phyloP scores from a whole-genome alignment of 1,140 invertebrate species.

The Pseudomyrmex pallidus region DNA sequence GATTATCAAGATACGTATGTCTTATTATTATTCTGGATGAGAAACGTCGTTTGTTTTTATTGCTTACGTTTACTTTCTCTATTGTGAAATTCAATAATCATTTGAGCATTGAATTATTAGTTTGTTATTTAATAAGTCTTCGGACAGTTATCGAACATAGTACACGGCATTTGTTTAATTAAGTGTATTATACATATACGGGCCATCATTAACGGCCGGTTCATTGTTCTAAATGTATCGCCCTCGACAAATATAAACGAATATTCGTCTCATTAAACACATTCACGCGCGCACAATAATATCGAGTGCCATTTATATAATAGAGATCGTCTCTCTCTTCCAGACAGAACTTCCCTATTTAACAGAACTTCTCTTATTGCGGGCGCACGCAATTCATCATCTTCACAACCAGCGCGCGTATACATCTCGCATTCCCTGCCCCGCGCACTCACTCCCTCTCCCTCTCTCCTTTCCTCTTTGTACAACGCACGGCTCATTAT shows the following conservation, averaged over 20 bases:
- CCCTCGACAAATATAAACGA: not conserved
- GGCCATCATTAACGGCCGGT: not conserved
- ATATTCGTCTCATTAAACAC: not conserved
- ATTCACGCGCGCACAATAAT: not conserved
- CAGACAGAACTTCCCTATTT: not conserved
- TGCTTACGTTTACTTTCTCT: too few species aligned
- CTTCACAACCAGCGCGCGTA: constrained; percentile 21
- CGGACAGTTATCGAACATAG: not conserved
- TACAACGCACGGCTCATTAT: constrained; percentile 44
- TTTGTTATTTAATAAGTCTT: not conserved
- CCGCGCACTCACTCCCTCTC: too few species aligned
- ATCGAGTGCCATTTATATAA: constrained; percentile 3
- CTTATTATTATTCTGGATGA: not conserved
- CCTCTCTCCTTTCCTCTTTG: constrained; percentile 17
- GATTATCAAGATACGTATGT: not conserved
- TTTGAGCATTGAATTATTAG: constrained; percentile 12
- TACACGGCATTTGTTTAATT: constrained; percentile 1
- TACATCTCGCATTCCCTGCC: not conserved
- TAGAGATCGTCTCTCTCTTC: not conserved
- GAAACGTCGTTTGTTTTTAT: too few species aligned
- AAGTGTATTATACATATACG: constrained; percentile 1
- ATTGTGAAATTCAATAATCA: not conserved
- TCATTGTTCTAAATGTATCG: not conserved
- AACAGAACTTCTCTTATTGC: too few species aligned
- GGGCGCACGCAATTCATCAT: constrained; percentile 25